phyloP scores from a whole-genome alignment of 1,140 invertebrate genomes.

The Lordiphosa clarofinis region DNA sequence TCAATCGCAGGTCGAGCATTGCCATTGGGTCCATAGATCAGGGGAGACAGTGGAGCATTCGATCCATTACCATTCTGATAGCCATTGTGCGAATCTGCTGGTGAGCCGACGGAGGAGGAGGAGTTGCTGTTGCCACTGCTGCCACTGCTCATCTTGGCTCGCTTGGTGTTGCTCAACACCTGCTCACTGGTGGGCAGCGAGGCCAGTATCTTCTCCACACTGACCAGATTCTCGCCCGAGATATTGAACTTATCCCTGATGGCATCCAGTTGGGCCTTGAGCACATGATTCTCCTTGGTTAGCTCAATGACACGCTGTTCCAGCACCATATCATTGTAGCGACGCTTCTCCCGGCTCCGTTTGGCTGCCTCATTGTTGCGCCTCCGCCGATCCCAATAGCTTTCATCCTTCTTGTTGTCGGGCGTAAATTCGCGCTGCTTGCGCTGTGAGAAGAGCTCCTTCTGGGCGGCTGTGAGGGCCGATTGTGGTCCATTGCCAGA shows the following conservation, averaged over 20 bases:
- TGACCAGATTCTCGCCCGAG: conserved; percentile 90
- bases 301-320: conserved; percentile 96
- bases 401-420: conserved; percentile 97
- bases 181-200: conserved; percentile 90
- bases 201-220: conserved; percentile 92
- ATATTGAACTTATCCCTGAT: conserved; percentile 97
- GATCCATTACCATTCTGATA: conserved; percentile 18
- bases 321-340: conserved; percentile 98
- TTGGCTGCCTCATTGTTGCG: conserved; percentile 98
- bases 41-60: conserved; percentile 42
- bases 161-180: conserved; percentile 89
- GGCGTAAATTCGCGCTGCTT: conserved; percentile 98
- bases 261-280: conserved; percentile 94
- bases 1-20: conserved; percentile 17
- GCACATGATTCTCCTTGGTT: conserved; percentile 95
- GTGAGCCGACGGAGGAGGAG: conserved; percentile 24
- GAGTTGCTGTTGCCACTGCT: conserved; percentile 19
- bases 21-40: conserved; percentile 49
- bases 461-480: conserved; percentile 70
- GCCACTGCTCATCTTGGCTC: conserved; percentile 84
- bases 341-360: conserved; percentile 94
- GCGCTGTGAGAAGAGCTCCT: conserved; percentile 83
- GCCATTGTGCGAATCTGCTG: conserved; percentile 27
- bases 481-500: conserved; percentile 79
- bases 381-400: conserved; percentile 96